These are phyloP conservation scores for Dromas ardeola DNA, from an alignment of 2,113 vertebrate species.

Conservation along the genomic window DNA sequence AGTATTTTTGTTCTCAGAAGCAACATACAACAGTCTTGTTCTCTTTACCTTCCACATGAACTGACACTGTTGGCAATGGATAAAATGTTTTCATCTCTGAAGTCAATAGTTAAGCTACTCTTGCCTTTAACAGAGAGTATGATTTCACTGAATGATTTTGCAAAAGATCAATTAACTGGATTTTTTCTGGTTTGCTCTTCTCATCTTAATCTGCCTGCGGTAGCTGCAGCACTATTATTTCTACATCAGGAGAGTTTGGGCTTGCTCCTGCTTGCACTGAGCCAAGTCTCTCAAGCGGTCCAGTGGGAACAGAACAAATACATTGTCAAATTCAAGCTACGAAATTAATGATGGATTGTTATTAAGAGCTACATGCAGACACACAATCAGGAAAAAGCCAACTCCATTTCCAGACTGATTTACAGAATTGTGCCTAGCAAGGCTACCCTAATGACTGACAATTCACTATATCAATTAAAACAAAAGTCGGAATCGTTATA, in stretches of 20 bases:
- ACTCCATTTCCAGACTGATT: background rate
- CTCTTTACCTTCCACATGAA: background rate
- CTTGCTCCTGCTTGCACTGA: background rate
- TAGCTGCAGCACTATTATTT: background rate
- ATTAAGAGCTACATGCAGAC: background rate
- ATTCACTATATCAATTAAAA: background rate
- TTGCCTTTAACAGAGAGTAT: background rate
- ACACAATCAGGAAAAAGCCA: background rate
- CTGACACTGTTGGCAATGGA: background rate
- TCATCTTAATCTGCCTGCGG: background rate
- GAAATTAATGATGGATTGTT: background rate
- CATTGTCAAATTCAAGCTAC: background rate
- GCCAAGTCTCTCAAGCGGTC: background rate
- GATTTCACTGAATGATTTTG: background rate
- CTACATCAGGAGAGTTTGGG: background rate
- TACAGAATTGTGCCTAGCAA: background rate
- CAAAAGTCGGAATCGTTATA: background rate
- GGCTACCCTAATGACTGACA: background rate
- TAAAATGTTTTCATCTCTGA: background rate
- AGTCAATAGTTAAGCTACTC: background rate
- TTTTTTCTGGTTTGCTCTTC: background rate
- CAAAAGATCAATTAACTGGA: background rate
- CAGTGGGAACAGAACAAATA: constrained; percentile 5
- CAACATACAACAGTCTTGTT: background rate
- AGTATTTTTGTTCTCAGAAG: background rate